These are phyloP conservation scores for Conomelus anceps DNA, from an alignment of 2,888 invertebrate species.

Conservation along the genomic window DNA sequence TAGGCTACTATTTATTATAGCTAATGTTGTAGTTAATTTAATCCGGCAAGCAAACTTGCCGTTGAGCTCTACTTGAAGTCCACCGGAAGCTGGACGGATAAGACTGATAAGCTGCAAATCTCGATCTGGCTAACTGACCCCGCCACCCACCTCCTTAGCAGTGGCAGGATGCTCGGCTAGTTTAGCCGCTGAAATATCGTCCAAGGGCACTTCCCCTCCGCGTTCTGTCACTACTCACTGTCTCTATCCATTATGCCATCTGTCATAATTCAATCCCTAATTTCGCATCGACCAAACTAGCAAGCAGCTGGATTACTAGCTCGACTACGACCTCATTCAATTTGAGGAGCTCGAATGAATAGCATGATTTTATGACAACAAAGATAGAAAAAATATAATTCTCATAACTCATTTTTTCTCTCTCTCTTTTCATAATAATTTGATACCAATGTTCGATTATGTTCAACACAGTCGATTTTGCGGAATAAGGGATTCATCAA, in stretches of 20 bases:
- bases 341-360: not conserved
- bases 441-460: no score
- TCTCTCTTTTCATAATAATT: no score
- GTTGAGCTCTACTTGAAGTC: not conserved
- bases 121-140: not conserved
- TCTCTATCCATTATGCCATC: not conserved
- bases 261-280: not conserved
- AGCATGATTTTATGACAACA: no score
- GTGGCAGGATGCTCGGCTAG: not conserved
- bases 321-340: not conserved
- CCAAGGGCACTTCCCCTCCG: not conserved
- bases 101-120: not conserved
- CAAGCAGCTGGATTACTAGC: not conserved
- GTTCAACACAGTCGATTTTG: no score
- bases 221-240: not conserved
- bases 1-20: no score
- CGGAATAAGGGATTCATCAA: no score
- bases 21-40: no score
- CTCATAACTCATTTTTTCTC: no score
- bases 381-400: no score
- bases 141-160: not conserved
- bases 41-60: not conserved
- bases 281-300: not conserved
- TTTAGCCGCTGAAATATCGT: not conserved
- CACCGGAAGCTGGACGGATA: not conserved